Evolutionary conservation across 2,113 vertebrate genomes (phyloP).

Genomic region (Mus musculus): GRCm39 chr12:103337001-103337500

Average conservation of each 20-base stretch:
- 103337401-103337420: accelerated
- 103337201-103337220: not conserved
- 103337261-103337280: not conserved
- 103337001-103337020: not conserved
- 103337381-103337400: not conserved
- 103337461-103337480: accelerated
- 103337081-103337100: not conserved
- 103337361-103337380: not conserved
- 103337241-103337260: accelerated
- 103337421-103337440: not conserved
- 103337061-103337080: not conserved
- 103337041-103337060: not conserved
- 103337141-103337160: not conserved
- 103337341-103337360: not conserved
- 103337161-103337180: not conserved
- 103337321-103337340: not conserved
- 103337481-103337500: not conserved
- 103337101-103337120: no score
- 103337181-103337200: accelerated
- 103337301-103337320: not conserved
- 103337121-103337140: not conserved
- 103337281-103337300: not conserved
- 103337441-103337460: not conserved
- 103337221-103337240: not conserved
- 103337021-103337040: not conserved